Evolutionary conservation across 1,140 invertebrate genomes (phyloP), one percentile per base, ranked within the genome.

Genomic region (Aphelenchoides fujianensis): DNA sequence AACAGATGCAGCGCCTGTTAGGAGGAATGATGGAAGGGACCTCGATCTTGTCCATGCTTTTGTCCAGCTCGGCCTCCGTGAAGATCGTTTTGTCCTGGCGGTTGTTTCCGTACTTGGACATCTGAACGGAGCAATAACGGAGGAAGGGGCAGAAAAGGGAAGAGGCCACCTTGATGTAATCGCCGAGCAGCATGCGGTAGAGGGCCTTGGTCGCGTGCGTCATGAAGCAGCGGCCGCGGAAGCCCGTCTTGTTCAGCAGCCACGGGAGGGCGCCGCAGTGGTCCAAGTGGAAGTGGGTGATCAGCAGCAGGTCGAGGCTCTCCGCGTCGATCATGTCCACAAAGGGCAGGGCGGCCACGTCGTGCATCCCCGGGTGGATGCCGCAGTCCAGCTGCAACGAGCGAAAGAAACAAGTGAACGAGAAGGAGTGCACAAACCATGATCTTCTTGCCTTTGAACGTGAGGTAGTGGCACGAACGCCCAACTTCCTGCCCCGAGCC

Each of bases 201-300:
- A 99, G 99, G 19, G 96, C 96, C 89, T 99, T 99, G 0, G 97
- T 97, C 1, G 97, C 96, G 85, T 99, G 97, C 0, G 97, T 99
- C 97, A 99, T 99, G 82, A 97, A 98, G 85, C 95, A 98, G 73
- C 94, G 88, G 2, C 96, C 96, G 85, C 95, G 96, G 83, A 99
- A 98, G 66, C 91, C 93, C 0, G 97, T 99, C 85, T 98, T 98
- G 79, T 91, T 90, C 16, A 99, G 87, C 85, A 99, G 97, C 93
- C 95, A 99, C 0, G 97, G 97, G 68, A 99, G 85, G 0, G 95
- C 96, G 23, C 97, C 97, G 83, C 92, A 95, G 86, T 99, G 97
- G 84, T 99, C 97, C 82, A 99, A 88, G 87, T 99, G 97, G 86
- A 99, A 99, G 69, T 82, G 81, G 1, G 81, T 82, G 28, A 82